Percentiles rank a stretch among this genome's conserved stretches.
Conservation (phyloP, 2,797 vertebrate genomes). For the Typhlichthys eigenmanni region DNA sequence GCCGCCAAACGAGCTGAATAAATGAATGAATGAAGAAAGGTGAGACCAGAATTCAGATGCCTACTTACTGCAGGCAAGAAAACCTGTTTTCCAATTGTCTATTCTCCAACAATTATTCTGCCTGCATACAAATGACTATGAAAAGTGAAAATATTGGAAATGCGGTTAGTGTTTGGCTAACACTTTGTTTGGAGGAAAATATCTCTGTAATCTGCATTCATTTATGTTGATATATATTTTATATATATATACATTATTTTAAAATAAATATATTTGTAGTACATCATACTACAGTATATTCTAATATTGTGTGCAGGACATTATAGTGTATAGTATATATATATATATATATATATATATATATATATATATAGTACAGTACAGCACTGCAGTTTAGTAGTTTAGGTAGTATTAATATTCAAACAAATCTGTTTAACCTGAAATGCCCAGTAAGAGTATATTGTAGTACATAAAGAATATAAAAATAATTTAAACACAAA, state of each 20-base stretch:
- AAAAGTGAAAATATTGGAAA: conserved; percentile 64
- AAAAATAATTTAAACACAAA: background rate
- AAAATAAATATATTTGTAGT: background rate
- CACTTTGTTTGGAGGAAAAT: conserved; percentile 46
- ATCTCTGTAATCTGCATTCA: no score
- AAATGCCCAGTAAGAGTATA: conserved; percentile 44
- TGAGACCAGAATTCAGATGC: conserved; percentile 78
- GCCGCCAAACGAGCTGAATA: conserved; percentile 81
- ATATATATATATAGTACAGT: background rate
- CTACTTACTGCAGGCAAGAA: conserved; percentile 77
- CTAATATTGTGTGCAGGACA: background rate
- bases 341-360: no score
- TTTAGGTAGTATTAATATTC: no score
- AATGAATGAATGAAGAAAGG: conserved; percentile 82
- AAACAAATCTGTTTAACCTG: conserved; percentile 34
- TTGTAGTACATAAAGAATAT: conserved; percentile 15
- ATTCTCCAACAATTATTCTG: conserved; percentile 72
- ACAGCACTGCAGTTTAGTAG: no score
- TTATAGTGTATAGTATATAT: background rate
- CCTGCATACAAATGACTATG: conserved; percentile 75
- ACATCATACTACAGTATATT: background rate
- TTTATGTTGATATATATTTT: no score
- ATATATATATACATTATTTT: no score
- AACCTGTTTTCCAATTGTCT: conserved; percentile 78
- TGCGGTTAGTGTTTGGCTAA: conserved; percentile 46